Evolutionary conservation across 2,797 vertebrate genomes (phyloP).

Genomic region (Dendrocincla fuliginosa): DNA sequence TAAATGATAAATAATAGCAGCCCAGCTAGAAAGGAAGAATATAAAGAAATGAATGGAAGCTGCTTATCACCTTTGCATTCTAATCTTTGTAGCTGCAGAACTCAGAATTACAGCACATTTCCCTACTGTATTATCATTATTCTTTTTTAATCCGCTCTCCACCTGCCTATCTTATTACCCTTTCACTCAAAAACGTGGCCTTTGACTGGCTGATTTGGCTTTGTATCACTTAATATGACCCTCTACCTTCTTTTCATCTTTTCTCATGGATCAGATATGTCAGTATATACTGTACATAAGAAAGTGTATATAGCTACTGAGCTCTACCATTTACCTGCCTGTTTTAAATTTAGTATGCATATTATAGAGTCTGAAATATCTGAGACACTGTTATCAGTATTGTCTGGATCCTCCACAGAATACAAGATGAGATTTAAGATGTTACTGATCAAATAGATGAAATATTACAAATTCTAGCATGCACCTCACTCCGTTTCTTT

Average conservation of each 20-base stretch:
- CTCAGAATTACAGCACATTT: constrained; percentile 12
- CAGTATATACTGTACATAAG: neutral
- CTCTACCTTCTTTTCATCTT: neutral
- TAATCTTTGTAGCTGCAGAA: constrained; percentile 30
- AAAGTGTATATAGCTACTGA: neutral
- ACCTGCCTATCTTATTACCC: neutral
- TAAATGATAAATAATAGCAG: neutral
- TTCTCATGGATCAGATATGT: neutral
- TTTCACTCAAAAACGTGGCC: neutral
- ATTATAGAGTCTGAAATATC: neutral
- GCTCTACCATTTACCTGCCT: neutral
- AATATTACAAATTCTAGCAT: neutral
- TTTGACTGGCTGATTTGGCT: neutral
- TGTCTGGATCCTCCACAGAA: neutral
- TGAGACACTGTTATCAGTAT: neutral
- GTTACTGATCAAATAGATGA: neutral
- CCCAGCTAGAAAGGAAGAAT: neutral
- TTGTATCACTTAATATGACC: neutral
- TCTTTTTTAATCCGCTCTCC: constrained; percentile 10
- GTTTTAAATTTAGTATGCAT: neutral
- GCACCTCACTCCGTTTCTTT: neutral
- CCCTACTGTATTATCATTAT: neutral
- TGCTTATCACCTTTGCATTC: constrained; percentile 12
- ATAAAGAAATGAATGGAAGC: neutral
- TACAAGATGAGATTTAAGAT: neutral